phyloP scores from a whole-genome alignment of 2,113 vertebrate species.

The Aldabrachelys gigantea region DNA sequence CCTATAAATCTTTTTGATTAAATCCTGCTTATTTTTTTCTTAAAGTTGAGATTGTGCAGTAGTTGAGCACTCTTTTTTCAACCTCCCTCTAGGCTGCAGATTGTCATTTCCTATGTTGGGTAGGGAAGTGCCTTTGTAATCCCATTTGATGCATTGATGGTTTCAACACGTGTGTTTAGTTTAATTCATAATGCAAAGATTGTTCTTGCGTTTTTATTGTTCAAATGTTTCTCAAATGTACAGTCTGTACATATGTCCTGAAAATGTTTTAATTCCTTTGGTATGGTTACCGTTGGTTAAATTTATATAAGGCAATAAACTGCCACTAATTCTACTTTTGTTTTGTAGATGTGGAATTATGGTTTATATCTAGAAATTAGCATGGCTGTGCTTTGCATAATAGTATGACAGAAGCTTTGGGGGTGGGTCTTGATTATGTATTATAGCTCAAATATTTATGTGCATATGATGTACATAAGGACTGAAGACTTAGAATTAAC shows the following conservation, averaged over 20 bases:
- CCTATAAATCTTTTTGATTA: conserved; percentile 84
- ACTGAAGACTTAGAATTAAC: conserved; percentile 73
- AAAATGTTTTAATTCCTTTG: conserved; percentile 92
- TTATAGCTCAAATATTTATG: conserved; percentile 77
- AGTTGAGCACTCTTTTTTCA: conserved; percentile 81
- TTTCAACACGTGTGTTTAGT: conserved; percentile 78
- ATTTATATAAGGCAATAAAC: conserved; percentile 91
- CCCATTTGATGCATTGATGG: conserved; percentile 80
- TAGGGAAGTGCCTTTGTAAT: conserved; percentile 91
- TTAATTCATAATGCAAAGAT: conserved; percentile 79
- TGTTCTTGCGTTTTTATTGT: conserved; percentile 83
- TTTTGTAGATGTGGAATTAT: conserved; percentile 84
- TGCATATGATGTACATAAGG: conserved; percentile 73
- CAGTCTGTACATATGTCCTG: conserved; percentile 92
- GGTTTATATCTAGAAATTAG: conserved; percentile 83
- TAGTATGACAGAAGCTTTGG: conserved; percentile 78
- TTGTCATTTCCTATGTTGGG: conserved; percentile 83
- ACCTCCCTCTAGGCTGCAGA: conserved; percentile 80
- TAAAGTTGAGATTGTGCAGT: conserved; percentile 83
- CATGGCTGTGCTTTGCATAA: conserved; percentile 82
- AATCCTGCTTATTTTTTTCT: conserved; percentile 79
- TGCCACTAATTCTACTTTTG: conserved; percentile 85
- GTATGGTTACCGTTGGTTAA: conserved; percentile 86
- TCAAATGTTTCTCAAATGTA: conserved; percentile 86
- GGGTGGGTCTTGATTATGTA: conserved; percentile 75